Base-by-base conservation (phyloP, 2,797 vertebrate genomes). In the Graptemys geographica region DNA sequence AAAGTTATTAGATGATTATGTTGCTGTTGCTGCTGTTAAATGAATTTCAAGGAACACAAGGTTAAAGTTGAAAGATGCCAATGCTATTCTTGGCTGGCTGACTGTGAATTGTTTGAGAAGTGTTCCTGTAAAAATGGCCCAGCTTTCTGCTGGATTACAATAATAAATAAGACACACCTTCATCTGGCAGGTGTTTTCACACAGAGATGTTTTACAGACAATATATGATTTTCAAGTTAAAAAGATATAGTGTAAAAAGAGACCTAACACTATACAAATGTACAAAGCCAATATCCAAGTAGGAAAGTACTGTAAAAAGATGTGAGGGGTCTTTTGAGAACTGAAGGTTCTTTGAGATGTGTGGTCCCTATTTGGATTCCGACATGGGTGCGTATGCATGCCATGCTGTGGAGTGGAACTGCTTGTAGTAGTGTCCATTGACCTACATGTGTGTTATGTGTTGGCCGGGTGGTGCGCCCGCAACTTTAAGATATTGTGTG, bases 51-150 rank as follows among this genome's bases (percentile, higher is more conserved):
- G 79, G 87, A 94, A 96, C 84, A 96, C 37, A 96, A 95, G 90
- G 89, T 94, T 95, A 94, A 95, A 95, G 92, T 81, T 96, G 85
- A 91, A 51, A 92, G 91, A 94, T 92, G 90, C 95, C 96, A 84
- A 86, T 88, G 92, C 96, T 96, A 79, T 94, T 95, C 87, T 95
- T 94, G 92, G 96, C 91, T 51, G 78, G 19, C 21, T 81, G 13
- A 19, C 81, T 25, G 90, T 2, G 87, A 93, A 62, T 15, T 84
- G 88, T 91, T 93, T 94, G 53, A 79, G 11, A 96, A 90, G 49
- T 62, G 9, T 90, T 5, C 9, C 76, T 87, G 65, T 16, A 90
- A 76, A 94, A 94, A 90, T 27, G 56, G 87, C 44, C 49, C 84
- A 81, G 10, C 3, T 84, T 88, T 69, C 47, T 6, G 81, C 87